These are phyloP conservation scores for Phengaris alcon DNA, from an alignment of 2,888 invertebrate species.

Conservation along the genomic window DNA sequence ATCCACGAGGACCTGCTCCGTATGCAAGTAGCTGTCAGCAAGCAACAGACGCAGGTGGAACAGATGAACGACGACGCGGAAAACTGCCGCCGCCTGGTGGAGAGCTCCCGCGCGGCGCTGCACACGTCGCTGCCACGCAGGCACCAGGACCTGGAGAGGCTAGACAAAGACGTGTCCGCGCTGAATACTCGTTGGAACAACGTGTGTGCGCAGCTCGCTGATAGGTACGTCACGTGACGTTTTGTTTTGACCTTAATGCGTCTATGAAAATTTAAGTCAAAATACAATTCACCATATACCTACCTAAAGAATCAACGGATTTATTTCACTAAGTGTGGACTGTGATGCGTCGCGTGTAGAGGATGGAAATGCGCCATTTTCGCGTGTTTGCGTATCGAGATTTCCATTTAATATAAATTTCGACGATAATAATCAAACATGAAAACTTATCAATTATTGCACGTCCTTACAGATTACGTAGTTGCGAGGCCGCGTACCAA, in stretches of 20 bases:
- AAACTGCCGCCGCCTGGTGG: constrained; percentile 92
- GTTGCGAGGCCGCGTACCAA: constrained; percentile 94
- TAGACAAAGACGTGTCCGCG: constrained; percentile 94
- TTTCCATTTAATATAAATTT: no score
- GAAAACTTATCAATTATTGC: no score
- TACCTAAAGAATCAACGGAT: no score
- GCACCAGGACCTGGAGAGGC: constrained; percentile 92
- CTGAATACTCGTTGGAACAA: constrained; percentile 95
- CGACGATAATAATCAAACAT: no score
- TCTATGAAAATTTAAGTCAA: no score
- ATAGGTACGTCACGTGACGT: constrained; percentile 77
- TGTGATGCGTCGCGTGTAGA: no score
- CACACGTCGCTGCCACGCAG: constrained; percentile 80
- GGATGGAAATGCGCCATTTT: no score
- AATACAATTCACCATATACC: no score
- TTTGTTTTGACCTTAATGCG: not conserved
- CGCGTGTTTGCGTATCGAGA: no score
- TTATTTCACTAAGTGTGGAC: no score
- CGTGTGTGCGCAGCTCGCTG: constrained; percentile 92
- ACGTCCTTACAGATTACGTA: constrained; percentile 83
- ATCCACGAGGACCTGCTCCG: constrained; percentile 88
- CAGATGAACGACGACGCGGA: constrained; percentile 95
- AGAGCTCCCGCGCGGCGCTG: constrained; percentile 86
- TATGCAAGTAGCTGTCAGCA: constrained; percentile 92
- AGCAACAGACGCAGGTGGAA: constrained; percentile 93